Percentiles rank a stretch among this genome's conserved stretches.
phyloP scores from a whole-genome alignment of 1,140 invertebrate genomes.

The Ceratosolen solmsi region DNA sequence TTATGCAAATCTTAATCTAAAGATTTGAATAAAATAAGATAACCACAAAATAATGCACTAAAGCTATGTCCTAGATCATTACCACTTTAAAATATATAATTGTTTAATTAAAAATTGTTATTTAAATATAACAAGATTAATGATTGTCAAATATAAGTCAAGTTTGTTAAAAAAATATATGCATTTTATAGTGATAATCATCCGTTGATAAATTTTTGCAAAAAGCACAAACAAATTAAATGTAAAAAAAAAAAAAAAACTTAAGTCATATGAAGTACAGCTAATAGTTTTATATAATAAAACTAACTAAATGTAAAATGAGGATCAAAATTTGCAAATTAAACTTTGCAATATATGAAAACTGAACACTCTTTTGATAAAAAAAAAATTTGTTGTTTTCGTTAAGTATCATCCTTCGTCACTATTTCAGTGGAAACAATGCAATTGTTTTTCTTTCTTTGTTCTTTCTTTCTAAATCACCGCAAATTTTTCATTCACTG shows the following conservation, averaged over 20 bases:
- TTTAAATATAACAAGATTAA: neutral
- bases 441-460: too few species aligned
- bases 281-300: constrained; percentile 37
- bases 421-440: neutral
- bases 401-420: constrained; percentile 17
- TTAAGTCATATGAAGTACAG: constrained; percentile 14
- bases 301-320: constrained; percentile 21
- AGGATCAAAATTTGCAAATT: constrained; percentile 26
- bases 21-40: constrained; percentile 23
- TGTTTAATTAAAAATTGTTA: constrained; percentile 13
- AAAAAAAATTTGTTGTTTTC: constrained; percentile 50
- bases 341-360: constrained; percentile 16
- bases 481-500: neutral
- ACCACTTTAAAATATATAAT: constrained; percentile 35
- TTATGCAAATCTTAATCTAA: constrained; percentile 11
- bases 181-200: constrained; percentile 37
- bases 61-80: constrained; percentile 16
- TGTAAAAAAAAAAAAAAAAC: constrained; percentile 32
- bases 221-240: constrained; percentile 26
- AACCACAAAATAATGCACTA: constrained; percentile 19
- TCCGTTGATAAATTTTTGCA: constrained; percentile 18
- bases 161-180: neutral
- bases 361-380: constrained; percentile 36
- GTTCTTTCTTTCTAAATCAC: constrained; percentile 20
- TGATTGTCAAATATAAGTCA: constrained; percentile 15